Percentiles rank a stretch among this genome's conserved stretches.
phyloP scores from a whole-genome alignment of 1,140 invertebrate species.

The Patella vulgata region DNA sequence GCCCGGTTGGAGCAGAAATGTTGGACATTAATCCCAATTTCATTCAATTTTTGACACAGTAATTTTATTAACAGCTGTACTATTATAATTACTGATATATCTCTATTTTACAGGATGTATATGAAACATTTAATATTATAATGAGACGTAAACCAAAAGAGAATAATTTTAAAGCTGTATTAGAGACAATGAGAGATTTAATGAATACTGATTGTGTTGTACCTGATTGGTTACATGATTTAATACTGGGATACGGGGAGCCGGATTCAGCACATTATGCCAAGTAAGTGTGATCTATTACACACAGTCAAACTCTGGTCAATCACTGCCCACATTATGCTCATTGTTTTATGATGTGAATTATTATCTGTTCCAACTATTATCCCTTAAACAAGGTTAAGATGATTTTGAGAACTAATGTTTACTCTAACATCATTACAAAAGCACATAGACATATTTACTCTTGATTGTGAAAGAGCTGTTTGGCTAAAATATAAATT shows the following conservation, averaged over 20 bases:
- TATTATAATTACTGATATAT: too few species aligned
- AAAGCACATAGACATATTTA: not conserved
- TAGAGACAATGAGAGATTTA: slow-evolving; percentile 97
- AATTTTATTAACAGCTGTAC: too few species aligned
- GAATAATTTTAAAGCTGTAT: slow-evolving; percentile 98
- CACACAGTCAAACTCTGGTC: too few species aligned
- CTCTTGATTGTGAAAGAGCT: not conserved
- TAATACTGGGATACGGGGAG: slow-evolving; percentile 97
- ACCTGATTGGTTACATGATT: slow-evolving; percentile 97
- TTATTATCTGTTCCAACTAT: not conserved
- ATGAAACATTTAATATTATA: slow-evolving; percentile 97
- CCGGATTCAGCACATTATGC: slow-evolving; percentile 95
- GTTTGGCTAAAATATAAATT: too few species aligned
- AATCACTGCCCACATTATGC: too few species aligned
- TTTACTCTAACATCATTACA: not conserved
- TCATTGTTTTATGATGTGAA: too few species aligned
- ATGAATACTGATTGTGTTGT: slow-evolving; percentile 99
- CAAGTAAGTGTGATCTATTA: slow-evolving; percentile 71
- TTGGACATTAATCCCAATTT: too few species aligned
- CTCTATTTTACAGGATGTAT: slow-evolving; percentile 77
- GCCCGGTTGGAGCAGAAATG: too few species aligned
- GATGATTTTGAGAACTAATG: not conserved
- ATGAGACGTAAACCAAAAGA: slow-evolving; percentile 98
- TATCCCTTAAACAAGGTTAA: not conserved
- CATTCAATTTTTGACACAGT: too few species aligned